Evolutionary conservation across 2,797 vertebrate species (phyloP).

Genomic region (Pangasius mekongensis): DNA sequence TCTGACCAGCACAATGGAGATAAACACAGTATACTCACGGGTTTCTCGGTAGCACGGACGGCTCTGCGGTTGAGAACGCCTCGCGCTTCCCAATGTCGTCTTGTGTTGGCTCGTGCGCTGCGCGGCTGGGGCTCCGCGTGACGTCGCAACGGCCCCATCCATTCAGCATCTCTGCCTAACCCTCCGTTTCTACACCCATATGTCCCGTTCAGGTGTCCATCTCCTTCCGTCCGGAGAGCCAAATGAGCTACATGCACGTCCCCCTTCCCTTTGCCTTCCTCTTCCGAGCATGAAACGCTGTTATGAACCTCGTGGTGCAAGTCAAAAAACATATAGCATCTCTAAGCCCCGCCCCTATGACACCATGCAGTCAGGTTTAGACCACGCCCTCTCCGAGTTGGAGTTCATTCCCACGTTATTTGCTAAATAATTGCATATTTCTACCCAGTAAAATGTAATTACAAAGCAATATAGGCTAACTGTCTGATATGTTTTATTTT

Average conservation of each 20-base stretch:
- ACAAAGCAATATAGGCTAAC: background rate
- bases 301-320: slow-evolving; percentile 73
- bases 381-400: slow-evolving; percentile 70
- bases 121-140: slow-evolving; percentile 80
- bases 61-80: slow-evolving; percentile 55
- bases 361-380: slow-evolving; percentile 70
- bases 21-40: slow-evolving; percentile 69
- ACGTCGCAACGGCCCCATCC: slow-evolving; percentile 82
- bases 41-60: slow-evolving; percentile 50
- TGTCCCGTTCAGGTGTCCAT: slow-evolving; percentile 72
- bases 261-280: slow-evolving; percentile 52
- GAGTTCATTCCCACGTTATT: slow-evolving; percentile 8
- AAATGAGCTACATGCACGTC: slow-evolving; percentile 53
- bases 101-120: slow-evolving; percentile 71
- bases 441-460: background rate
- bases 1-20: background rate
- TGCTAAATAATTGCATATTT: slow-evolving; percentile 16
- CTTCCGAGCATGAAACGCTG: slow-evolving; percentile 65
- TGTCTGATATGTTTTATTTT: background rate
- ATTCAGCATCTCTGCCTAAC: slow-evolving; percentile 81
- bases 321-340: slow-evolving; percentile 78
- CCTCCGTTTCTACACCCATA: slow-evolving; percentile 72
- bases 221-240: slow-evolving; percentile 60
- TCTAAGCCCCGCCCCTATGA: slow-evolving; percentile 75
- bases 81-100: slow-evolving; percentile 69